A percentile compares a stretch with the other conserved stretches of the same genome.
phyloP scores from a whole-genome alignment of 2,888 invertebrate species.

The Herminia tarsipennalis region DNA sequence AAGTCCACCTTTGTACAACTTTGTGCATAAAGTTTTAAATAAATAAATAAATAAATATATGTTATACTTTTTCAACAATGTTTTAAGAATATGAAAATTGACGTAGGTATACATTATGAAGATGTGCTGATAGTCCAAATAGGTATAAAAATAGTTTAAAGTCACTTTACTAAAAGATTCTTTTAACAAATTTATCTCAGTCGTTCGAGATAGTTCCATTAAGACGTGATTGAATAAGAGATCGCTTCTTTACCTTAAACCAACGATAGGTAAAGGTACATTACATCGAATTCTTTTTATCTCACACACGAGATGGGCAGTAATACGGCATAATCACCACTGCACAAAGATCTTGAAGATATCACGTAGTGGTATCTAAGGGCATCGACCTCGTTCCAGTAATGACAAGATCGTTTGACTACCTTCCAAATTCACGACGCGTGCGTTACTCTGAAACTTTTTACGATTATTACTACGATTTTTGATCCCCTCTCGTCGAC shows the following conservation, averaged over 20 bases:
- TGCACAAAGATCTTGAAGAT: slow-evolving; percentile 47
- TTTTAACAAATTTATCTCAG: slow-evolving; percentile 16
- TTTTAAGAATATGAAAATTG: too few species aligned
- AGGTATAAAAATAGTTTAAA: too few species aligned
- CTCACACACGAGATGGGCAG: slow-evolving; percentile 33
- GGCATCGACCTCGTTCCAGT: slow-evolving; percentile 56
- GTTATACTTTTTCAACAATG: too few species aligned
- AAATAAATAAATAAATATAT: too few species aligned
- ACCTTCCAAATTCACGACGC: slow-evolving; percentile 73
- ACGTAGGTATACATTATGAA: too few species aligned
- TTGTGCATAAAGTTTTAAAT: too few species aligned
- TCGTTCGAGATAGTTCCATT: slow-evolving; percentile 26
- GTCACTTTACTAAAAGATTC: too few species aligned
- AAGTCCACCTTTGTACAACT: too few species aligned
- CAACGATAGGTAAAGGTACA: slow-evolving; percentile 10
- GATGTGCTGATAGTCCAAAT: too few species aligned
- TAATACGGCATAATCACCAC: slow-evolving; percentile 31
- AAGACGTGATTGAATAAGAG: slow-evolving; percentile 43
- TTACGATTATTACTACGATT: slow-evolving; percentile 80
- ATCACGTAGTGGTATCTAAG: slow-evolving; percentile 47
- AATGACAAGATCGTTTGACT: slow-evolving; percentile 68
- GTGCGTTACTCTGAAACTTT: slow-evolving; percentile 77
- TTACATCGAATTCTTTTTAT: slow-evolving; percentile 36
- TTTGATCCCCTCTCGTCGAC: slow-evolving; percentile 70
- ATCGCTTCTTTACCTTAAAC: slow-evolving; percentile 29